These are phyloP conservation scores for Cephus sareptanus DNA, from an alignment of 2,888 invertebrate genomes.

Conservation along the genomic window DNA sequence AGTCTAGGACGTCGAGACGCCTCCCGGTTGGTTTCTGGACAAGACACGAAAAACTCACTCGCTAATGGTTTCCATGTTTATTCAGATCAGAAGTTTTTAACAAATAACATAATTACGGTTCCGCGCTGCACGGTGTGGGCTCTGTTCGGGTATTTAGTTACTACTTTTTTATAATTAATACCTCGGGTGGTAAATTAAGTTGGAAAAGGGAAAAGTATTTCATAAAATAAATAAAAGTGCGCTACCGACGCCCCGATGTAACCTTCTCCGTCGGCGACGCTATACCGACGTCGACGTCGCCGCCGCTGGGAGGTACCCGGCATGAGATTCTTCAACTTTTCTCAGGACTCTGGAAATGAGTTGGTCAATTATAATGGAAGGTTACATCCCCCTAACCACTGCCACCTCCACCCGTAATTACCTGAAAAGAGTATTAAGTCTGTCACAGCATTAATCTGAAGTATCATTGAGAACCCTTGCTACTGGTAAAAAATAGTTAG, in stretches of 20 bases:
- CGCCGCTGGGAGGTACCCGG: background rate
- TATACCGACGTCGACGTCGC: background rate
- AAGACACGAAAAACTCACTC: constrained; percentile 1
- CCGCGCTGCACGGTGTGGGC: constrained; percentile 33
- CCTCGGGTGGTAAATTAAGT: constrained; percentile 58
- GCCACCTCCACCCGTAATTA: constrained; percentile 25
- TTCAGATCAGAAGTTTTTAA: constrained; percentile 57
- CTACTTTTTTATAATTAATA: constrained; percentile 63
- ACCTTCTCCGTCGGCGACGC: background rate
- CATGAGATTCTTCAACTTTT: constrained; percentile 25
- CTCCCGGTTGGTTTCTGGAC: background rate
- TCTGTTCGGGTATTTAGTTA: constrained; percentile 58
- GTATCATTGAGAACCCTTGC: constrained; percentile 39
- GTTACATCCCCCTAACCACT: constrained; percentile 27
- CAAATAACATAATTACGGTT: constrained; percentile 57
- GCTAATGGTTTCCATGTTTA: constrained; percentile 49
- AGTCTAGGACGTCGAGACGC: background rate
- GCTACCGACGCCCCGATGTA: background rate
- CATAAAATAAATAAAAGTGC: constrained; percentile 43
- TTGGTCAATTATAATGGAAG: constrained; percentile 43
- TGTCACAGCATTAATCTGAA: constrained; percentile 34
- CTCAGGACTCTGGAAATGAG: constrained; percentile 20
- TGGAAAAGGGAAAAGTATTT: constrained; percentile 41
- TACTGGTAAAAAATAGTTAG: background rate
- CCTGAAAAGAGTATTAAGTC: constrained; percentile 38